Percentiles rank a stretch among this genome's conserved stretches.
Conservation (phyloP, 2,113 vertebrate species). For the Neoarius graeffei region DNA sequence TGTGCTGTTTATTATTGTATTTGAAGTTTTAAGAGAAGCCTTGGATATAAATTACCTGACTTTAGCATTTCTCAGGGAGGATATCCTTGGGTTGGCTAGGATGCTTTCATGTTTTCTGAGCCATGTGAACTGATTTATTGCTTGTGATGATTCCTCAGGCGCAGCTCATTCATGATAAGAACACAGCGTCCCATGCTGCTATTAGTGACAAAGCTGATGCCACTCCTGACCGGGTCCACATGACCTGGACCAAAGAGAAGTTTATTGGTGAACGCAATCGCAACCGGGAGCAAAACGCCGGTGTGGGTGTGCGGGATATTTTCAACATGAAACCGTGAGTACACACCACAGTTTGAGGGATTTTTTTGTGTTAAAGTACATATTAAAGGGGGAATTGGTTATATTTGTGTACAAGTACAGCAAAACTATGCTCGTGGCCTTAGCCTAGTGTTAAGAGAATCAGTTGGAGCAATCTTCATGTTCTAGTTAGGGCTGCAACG, state of each 20-base stretch:
- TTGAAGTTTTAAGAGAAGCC: background rate
- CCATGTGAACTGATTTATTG: background rate
- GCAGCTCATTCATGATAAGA: slow-evolving; percentile 93
- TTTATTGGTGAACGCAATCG: slow-evolving; percentile 80
- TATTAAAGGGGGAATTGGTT: background rate
- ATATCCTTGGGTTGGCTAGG: background rate
- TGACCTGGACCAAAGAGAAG: slow-evolving; percentile 99
- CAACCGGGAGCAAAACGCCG: slow-evolving; percentile 72
- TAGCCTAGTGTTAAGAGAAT: background rate
- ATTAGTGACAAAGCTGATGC: slow-evolving; percentile 67
- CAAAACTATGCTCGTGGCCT: background rate
- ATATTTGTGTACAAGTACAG: background rate
- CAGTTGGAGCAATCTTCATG: too few species aligned
- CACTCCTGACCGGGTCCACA: slow-evolving; percentile 82
- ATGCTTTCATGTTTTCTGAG: background rate
- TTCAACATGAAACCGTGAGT: slow-evolving; percentile 98
- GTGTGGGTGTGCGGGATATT: slow-evolving; percentile 81
- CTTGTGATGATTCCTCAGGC: slow-evolving; percentile 70
- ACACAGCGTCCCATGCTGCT: slow-evolving; percentile 80
- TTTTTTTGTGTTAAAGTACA: background rate
- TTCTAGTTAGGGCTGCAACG: background rate
- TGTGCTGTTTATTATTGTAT: background rate
- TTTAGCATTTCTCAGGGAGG: background rate
- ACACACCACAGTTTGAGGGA: background rate
- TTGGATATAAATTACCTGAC: background rate